phyloP scores from a whole-genome alignment of 2,888 invertebrate species.

The Andrena bucephala region DNA sequence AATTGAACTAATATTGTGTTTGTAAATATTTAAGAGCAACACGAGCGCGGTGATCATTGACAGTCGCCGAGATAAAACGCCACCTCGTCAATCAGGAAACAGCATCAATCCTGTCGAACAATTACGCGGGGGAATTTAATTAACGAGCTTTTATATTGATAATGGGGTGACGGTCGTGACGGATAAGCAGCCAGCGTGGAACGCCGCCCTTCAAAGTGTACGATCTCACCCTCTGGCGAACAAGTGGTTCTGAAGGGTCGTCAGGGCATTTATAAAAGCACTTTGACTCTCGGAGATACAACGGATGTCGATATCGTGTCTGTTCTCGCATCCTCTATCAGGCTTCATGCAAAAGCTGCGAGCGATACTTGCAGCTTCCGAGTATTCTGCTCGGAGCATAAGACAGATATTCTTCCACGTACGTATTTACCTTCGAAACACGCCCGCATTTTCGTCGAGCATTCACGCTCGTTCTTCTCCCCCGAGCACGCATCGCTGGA shows the following conservation, averaged over 20 bases:
- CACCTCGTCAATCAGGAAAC: neutral
- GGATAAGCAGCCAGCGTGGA: conserved; percentile 26
- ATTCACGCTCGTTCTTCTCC: too few relatives aligned
- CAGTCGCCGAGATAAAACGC: neutral
- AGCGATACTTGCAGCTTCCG: neutral
- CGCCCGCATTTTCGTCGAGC: too few relatives aligned
- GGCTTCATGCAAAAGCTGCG: neutral
- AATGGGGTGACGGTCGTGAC: conserved; percentile 7
- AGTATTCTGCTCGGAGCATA: too few relatives aligned
- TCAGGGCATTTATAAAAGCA: conserved; percentile 47
- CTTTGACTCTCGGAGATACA: conserved; percentile 36
- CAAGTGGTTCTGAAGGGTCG: conserved; percentile 42
- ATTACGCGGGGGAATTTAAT: conserved; percentile 42
- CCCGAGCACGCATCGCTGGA: too few relatives aligned
- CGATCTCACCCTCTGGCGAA: conserved; percentile 22
- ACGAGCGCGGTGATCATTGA: neutral
- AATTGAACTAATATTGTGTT: too few relatives aligned
- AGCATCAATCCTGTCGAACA: conserved; percentile 8
- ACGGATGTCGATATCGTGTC: conserved; percentile 31
- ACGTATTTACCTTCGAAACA: too few relatives aligned
- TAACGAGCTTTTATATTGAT: conserved; percentile 34
- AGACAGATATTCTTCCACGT: too few relatives aligned
- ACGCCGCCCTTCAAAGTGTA: conserved; percentile 44
- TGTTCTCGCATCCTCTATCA: neutral
- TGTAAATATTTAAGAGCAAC: too few relatives aligned